Evolutionary conservation across 2,888 invertebrate genomes (phyloP), one percentile per base, ranked within the genome.

Genomic region (Dryobota labecula): DNA sequence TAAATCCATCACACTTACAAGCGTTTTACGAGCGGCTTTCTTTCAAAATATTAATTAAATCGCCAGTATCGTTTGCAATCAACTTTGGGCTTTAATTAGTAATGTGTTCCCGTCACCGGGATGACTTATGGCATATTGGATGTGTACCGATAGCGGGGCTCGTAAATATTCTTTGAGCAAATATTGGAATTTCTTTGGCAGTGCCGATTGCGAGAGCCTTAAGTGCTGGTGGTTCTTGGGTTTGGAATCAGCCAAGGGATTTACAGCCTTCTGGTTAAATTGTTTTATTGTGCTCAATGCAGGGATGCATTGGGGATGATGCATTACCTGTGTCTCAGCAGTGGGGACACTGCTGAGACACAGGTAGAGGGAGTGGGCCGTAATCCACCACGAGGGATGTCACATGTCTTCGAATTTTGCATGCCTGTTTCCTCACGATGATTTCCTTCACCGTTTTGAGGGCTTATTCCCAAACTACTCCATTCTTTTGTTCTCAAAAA

Each of bases 41-140:
- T 83, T 84, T 82, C 87, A 89, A 89, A 90, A 91, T 78, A 91
- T 91, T 91, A 92, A 93, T 93, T 91, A 90, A 91, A 90, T 82
- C 82, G 84, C 85, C 86, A 82, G 86, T 89, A 87, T 87, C 84
- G 83, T 82, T 88, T 81, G 89, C 90, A 89, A 91, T 92, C 90
- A 89, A 89, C 87, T 90, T 87, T 87, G 84, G 87, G 79, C 80
- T 90, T 92, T 91, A 93, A 93, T 93, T 92, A 92, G 91, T 91
- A 89, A 92, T 91, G 87, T 91, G 91, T 89, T 76, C 73, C 76
- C 83, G 89, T 89, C 91, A 84, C 82, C n/a, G 79, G 68, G 69
- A 91, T 93, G 94, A 94, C 90, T 93, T 93, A 93, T 92, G 80
- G 92, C 89, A 84, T 92, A 93, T 93, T 92, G 91, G 89, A 88